Percentiles rank a stretch among this genome's conserved stretches.
phyloP scores from a whole-genome alignment of 2,888 invertebrate genomes.

The Arge pagana region DNA sequence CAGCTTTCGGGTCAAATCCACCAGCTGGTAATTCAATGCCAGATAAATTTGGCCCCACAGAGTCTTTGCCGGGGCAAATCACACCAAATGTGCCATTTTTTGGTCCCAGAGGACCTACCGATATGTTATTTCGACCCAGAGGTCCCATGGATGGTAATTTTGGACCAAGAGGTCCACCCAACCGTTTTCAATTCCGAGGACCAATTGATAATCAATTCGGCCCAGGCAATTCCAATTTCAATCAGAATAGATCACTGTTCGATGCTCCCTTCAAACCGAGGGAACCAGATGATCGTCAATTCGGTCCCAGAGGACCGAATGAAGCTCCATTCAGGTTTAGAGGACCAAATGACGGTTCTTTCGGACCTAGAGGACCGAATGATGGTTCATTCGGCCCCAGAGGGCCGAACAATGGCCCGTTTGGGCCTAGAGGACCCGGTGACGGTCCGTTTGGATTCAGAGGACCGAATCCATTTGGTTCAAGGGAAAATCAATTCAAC shows the following conservation, averaged over 20 bases:
- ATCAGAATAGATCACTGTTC: constrained; percentile 15
- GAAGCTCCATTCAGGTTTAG: constrained; percentile 4
- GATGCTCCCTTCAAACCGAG: constrained; percentile 26
- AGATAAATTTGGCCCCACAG: neutral
- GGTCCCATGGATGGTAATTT: constrained; percentile 20
- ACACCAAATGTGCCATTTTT: constrained; percentile 23
- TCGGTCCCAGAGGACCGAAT: constrained; percentile 25
- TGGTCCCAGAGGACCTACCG: constrained; percentile 23
- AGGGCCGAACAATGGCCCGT: constrained; percentile 18
- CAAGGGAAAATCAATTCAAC: constrained; percentile 3
- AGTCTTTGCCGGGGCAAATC: constrained; percentile 18
- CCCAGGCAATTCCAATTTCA: constrained; percentile 9
- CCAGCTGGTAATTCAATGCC: neutral
- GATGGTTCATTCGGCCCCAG: constrained; percentile 24
- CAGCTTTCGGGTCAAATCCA: constrained; percentile 9
- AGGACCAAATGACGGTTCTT: constrained; percentile 13
- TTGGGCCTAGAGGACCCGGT: constrained; percentile 11
- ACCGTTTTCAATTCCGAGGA: neutral
- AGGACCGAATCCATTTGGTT: constrained; percentile 24
- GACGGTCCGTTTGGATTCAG: constrained; percentile 6
- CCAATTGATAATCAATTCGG: constrained; percentile 16
- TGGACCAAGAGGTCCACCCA: constrained; percentile 9
- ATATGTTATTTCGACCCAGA: constrained; percentile 18
- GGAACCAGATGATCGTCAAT: constrained; percentile 22
- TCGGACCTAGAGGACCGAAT: constrained; percentile 27